A percentile compares a stretch with the other conserved stretches of the same genome.
Conservation (phyloP, 2,888 invertebrate species). For the Leptarthrus brevirostris region DNA sequence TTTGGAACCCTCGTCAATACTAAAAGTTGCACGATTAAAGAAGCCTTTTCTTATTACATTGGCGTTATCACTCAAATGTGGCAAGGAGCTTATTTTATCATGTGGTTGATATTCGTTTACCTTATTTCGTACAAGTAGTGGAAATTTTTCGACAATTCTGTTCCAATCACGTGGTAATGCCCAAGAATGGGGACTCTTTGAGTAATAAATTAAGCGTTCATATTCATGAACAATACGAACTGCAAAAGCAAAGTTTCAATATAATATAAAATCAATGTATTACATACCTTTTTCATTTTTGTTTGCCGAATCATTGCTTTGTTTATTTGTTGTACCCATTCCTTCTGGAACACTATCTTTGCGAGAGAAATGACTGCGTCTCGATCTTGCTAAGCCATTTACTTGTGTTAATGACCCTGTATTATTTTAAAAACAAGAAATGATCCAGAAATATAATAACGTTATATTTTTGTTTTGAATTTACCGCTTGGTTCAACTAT, state of each 20-base stretch:
- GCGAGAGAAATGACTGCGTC: slow-evolving; percentile 67
- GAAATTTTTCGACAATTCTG: slow-evolving; percentile 63
- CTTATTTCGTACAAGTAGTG: slow-evolving; percentile 67
- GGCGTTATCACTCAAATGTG: slow-evolving; percentile 54
- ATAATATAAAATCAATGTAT: not conserved
- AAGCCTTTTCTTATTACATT: slow-evolving; percentile 61
- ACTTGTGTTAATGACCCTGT: slow-evolving; percentile 49
- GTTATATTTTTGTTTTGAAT: too few species aligned
- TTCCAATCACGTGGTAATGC: slow-evolving; percentile 64
- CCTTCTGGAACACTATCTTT: slow-evolving; percentile 66
- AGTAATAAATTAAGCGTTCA: slow-evolving; percentile 64
- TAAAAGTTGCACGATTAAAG: slow-evolving; percentile 60
- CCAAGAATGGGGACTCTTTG: slow-evolving; percentile 66
- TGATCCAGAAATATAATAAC: not conserved
- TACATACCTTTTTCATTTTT: slow-evolving; percentile 52
- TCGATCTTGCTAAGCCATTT: slow-evolving; percentile 66
- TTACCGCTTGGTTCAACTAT: slow-evolving; percentile 56
- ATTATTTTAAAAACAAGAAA: not conserved
- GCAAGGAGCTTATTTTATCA: slow-evolving; percentile 30
- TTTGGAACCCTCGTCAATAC: slow-evolving; percentile 59
- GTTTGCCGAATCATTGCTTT: slow-evolving; percentile 33
- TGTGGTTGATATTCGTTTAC: slow-evolving; percentile 59
- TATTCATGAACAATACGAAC: slow-evolving; percentile 65
- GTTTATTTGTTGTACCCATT: slow-evolving; percentile 54
- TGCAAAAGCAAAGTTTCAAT: slow-evolving; percentile 51